A percentile compares a stretch with the other conserved stretches of the same genome.
These are phyloP conservation scores for Synanthedon formicaeformis DNA, from an alignment of 2,888 invertebrate genomes.

Conservation along the genomic window DNA sequence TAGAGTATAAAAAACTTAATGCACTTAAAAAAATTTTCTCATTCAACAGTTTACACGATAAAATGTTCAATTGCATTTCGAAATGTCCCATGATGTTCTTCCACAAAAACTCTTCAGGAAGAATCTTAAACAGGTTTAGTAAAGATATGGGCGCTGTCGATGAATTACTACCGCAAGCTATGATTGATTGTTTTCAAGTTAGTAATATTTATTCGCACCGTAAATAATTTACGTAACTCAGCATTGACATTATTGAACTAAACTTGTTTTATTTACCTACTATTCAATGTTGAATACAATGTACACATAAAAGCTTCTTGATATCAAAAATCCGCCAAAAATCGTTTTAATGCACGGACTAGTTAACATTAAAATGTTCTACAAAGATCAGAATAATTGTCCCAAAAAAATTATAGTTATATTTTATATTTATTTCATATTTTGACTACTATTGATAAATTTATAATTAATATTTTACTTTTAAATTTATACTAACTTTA, in stretches of 20 bases:
- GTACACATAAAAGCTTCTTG: too few relatives aligned
- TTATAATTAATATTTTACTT: too few relatives aligned
- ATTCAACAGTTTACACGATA: constrained; percentile 70
- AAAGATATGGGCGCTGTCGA: constrained; percentile 89
- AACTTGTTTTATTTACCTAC: neutral
- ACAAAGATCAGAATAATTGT: too few relatives aligned
- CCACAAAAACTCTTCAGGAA: constrained; percentile 84
- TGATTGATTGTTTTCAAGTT: constrained; percentile 77
- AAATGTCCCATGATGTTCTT: constrained; percentile 76
- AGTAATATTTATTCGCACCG: neutral
- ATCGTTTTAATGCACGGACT: neutral
- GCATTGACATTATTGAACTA: neutral
- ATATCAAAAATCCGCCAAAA: neutral
- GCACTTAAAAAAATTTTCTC: too few relatives aligned
- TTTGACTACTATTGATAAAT: too few relatives aligned
- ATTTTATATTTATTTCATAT: too few relatives aligned
- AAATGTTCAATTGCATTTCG: constrained; percentile 74
- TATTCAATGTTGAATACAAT: neutral
- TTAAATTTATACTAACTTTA: too few relatives aligned
- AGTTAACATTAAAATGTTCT: too few relatives aligned
- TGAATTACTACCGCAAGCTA: constrained; percentile 79
- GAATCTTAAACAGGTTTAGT: constrained; percentile 83
- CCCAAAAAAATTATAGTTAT: too few relatives aligned
- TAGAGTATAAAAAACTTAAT: too few relatives aligned
- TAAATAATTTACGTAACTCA: too few relatives aligned